Evolutionary conservation across 2,888 invertebrate genomes (phyloP).

Genomic region (Lomographa bimaculata): DNA sequence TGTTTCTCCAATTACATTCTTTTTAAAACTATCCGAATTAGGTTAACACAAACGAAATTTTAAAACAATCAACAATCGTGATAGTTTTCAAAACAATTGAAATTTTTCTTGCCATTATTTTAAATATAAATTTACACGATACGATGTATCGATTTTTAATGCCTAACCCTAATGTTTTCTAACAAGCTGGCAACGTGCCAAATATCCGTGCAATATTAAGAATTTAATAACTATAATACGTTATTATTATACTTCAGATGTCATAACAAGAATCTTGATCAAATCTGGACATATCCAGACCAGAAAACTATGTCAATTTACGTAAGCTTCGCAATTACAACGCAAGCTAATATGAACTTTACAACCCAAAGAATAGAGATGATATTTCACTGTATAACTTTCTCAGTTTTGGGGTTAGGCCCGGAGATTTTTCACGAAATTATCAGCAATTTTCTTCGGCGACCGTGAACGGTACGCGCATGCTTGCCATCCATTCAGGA

Average conservation of each 20-base stretch:
- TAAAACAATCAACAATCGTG: too few species aligned
- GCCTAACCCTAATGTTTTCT: too few species aligned
- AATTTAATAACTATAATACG: too few species aligned
- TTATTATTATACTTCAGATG: conserved; percentile 5
- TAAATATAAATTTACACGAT: too few species aligned
- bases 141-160: too few species aligned
- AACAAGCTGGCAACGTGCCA: too few species aligned
- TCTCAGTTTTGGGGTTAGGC: conserved; percentile 22
- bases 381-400: conserved; percentile 9
- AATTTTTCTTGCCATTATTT: too few species aligned
- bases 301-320: conserved; percentile 10
- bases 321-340: conserved; percentile 7
- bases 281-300: conserved; percentile 5
- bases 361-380: conserved; percentile 6
- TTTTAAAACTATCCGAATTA: too few species aligned
- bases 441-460: conserved; percentile 32
- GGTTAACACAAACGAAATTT: too few species aligned
- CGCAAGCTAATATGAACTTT: conserved; percentile 19
- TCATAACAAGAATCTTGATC: not conserved
- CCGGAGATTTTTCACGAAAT: conserved; percentile 33
- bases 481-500: conserved; percentile 71
- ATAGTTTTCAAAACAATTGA: too few species aligned
- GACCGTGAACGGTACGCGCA: conserved; percentile 55
- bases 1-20: too few species aligned
- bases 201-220: too few species aligned